phyloP scores from a whole-genome alignment of 2,888 invertebrate genomes.

The Hydriomena furcata region DNA sequence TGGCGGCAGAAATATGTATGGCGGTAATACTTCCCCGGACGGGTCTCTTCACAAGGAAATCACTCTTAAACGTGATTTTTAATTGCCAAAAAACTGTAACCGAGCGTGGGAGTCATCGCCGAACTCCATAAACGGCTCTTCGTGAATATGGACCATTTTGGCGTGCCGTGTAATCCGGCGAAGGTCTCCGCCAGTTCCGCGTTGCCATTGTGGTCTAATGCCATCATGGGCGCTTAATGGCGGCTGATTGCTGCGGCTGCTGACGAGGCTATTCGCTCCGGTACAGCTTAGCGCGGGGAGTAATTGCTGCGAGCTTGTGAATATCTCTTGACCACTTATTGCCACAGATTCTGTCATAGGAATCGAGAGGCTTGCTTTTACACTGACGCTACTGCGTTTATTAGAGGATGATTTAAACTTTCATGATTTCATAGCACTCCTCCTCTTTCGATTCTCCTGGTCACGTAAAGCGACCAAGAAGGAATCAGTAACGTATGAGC shows the following conservation, averaged over 20 bases:
- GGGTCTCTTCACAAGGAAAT: too few species aligned
- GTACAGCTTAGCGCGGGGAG: slow-evolving; percentile 52
- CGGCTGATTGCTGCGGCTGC: slow-evolving; percentile 55
- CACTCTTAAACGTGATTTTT: background rate
- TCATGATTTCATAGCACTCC: too few species aligned
- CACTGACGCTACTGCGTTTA: too few species aligned
- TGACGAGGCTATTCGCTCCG: slow-evolving; percentile 53
- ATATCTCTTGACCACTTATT: slow-evolving; percentile 42
- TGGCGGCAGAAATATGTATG: too few species aligned
- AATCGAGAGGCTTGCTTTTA: too few species aligned
- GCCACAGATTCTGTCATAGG: background rate
- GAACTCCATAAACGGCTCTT: slow-evolving; percentile 30
- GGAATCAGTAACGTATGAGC: too few species aligned
- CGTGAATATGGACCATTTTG: slow-evolving; percentile 45
- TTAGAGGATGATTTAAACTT: too few species aligned
- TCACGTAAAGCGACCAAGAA: background rate
- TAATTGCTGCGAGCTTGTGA: slow-evolving; percentile 43
- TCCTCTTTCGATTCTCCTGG: too few species aligned
- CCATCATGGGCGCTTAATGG: slow-evolving; percentile 69
- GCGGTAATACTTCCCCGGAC: too few species aligned
- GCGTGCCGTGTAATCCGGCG: slow-evolving; percentile 45
- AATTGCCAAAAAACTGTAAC: slow-evolving; percentile 21
- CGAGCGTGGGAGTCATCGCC: slow-evolving; percentile 30
- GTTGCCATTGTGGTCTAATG: slow-evolving; percentile 54
- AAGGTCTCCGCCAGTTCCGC: slow-evolving; percentile 50